phyloP scores from a whole-genome alignment of 2,113 vertebrate genomes.

The Bubo bubo region DNA sequence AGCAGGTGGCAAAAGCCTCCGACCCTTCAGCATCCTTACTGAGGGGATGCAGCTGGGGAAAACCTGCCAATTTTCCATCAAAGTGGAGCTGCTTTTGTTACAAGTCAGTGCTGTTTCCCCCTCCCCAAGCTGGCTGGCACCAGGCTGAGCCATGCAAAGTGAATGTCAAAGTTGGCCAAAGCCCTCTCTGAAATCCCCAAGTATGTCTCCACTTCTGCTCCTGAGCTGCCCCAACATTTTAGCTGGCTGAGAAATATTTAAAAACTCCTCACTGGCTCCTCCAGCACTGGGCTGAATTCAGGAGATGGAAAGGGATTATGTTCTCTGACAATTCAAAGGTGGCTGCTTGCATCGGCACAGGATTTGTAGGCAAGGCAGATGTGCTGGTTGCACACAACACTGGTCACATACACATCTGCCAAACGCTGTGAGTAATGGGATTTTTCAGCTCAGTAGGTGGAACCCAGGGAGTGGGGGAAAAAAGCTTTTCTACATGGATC shows the following conservation, averaged over 20 bases:
- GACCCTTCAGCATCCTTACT: fast-evolving
- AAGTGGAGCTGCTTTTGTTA: neutral
- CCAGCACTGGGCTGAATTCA: fast-evolving
- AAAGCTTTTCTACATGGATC: neutral
- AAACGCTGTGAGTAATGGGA: neutral
- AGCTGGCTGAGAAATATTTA: neutral
- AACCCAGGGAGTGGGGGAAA: neutral
- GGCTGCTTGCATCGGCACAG: neutral
- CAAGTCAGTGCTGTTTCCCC: neutral
- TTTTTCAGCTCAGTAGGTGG: conserved; percentile 56
- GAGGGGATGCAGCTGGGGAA: neutral
- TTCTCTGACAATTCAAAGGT: neutral
- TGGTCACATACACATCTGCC: neutral
- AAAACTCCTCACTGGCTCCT: neutral
- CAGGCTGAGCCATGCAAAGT: neutral
- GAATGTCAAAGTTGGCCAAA: neutral
- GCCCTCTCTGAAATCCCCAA: neutral
- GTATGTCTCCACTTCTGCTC: fast-evolving
- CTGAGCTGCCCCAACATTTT: fast-evolving
- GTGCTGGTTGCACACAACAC: neutral
- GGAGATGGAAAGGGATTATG: neutral
- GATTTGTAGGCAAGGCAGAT: conserved; percentile 18
- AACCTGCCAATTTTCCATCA: neutral
- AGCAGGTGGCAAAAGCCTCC: neutral
- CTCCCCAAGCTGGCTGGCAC: neutral